Evolutionary conservation across 1,140 invertebrate genomes (phyloP), one percentile per base, ranked within the genome.

Genomic region (Megalonaias nervosa): DNA sequence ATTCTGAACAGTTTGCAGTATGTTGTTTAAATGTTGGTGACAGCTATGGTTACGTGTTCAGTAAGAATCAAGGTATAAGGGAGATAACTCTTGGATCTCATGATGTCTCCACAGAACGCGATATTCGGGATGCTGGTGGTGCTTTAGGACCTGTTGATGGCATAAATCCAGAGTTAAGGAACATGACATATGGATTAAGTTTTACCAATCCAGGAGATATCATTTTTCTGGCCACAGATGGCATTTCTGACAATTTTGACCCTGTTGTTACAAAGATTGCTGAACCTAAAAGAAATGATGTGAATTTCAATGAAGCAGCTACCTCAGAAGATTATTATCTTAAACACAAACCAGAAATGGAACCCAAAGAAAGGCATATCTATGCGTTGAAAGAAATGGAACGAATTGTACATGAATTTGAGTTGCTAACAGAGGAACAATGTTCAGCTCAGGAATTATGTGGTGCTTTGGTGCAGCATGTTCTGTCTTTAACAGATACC

Each of bases 191-290:
- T 82, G 96, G 96, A 0, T 94, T 98, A 93, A 97, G 95, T 1
- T 94, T 96, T 79, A 93, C 96, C 26, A 95, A 96, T 69, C 89
- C 93, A 59, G 96, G 95, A 15, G 97, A 98, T 89, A 94, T 97
- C 81, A 95, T 98, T 57, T 96, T 97, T 88, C 92, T 98, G 17
- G 97, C 96, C 1, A 96, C 95, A 21, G 97, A 98, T 89, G 97
- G 97, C n/a, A 94, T 98, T 48, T 96, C 95, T 16, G 97, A 98
- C 87, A 98, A 98, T 88, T 97, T 97, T 89, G 97, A 98, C 92
- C 97, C 97, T 2, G 96, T 97, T 62, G 97, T 98, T 74, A 97
- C 96, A 12, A 97, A 97, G 91, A 96, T 98, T 89, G 96, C 96
- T n/a, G 91, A 82, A 81, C 74, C 77, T 80, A 58, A 81, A 81